Conservation (phyloP, 2,113 vertebrate genomes). For the Pampusana beccarii region DNA sequence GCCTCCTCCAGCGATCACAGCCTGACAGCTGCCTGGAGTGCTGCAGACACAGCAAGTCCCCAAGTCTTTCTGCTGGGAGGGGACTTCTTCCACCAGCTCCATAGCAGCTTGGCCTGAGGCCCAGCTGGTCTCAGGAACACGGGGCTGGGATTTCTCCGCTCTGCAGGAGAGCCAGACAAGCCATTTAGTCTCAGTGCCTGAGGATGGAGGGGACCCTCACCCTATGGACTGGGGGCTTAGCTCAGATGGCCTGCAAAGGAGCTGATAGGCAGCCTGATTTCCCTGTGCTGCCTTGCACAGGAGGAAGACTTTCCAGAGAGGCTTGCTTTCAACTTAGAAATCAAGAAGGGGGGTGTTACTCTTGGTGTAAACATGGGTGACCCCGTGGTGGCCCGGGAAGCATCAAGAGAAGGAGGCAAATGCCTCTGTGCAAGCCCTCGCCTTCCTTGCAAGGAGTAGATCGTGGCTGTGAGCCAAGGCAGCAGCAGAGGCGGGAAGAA, state of each 20-base stretch:
- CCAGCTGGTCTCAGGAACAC: not conserved
- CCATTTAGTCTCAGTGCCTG: not conserved
- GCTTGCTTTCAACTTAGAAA: not conserved
- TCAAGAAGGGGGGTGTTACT: not conserved
- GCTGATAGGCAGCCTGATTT: not conserved
- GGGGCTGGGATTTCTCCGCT: not conserved
- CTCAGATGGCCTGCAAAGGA: slow-evolving; percentile 35
- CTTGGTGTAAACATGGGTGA: not conserved
- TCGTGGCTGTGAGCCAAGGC: not conserved
- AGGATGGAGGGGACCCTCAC: not conserved
- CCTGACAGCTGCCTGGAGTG: rapidly evolving
- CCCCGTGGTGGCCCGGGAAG: not conserved
- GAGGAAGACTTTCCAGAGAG: not conserved
- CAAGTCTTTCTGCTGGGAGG: not conserved
- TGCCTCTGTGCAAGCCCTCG: rapidly evolving
- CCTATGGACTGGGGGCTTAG: not conserved
- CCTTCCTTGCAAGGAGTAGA: not conserved
- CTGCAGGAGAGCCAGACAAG: slow-evolving; percentile 42
- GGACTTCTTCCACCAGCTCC: not conserved
- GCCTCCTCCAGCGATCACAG: not conserved
- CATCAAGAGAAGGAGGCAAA: not conserved
- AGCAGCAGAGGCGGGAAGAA: not conserved
- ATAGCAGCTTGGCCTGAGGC: not conserved
- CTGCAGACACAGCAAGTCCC: not conserved
- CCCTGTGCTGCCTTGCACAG: not conserved